These are phyloP conservation scores for Drosophila hydei DNA, from an alignment of 1,140 invertebrate species.

Conservation along the genomic window DNA sequence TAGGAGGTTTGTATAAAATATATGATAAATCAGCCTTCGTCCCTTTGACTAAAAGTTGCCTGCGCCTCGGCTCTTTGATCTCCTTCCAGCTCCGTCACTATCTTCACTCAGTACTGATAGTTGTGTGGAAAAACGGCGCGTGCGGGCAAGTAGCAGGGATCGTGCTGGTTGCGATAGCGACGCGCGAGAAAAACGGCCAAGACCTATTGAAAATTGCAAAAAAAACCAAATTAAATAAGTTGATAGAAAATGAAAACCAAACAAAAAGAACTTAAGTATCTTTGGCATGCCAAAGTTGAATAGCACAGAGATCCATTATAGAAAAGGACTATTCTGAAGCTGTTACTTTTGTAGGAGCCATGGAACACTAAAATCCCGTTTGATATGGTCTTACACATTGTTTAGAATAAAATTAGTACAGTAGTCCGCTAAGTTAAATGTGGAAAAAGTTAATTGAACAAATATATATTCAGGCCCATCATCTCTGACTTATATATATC, in stretches of 20 bases:
- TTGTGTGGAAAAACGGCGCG: conserved; percentile 88
- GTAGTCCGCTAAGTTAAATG: too few relatives aligned
- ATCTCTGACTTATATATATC: too few relatives aligned
- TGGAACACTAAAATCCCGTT: too few relatives aligned
- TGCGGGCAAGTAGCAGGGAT: conserved; percentile 88
- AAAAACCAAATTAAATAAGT: neutral
- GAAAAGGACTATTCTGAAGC: too few relatives aligned
- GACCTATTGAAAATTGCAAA: conserved; percentile 85
- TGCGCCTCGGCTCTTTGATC: conserved; percentile 26
- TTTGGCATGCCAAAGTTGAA: too few relatives aligned
- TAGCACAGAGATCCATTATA: too few relatives aligned
- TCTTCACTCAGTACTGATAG: conserved; percentile 69
- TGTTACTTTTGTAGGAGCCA: too few relatives aligned
- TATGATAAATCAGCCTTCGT: conserved; percentile 77
- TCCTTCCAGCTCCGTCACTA: conserved; percentile 17
- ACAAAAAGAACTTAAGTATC: neutral
- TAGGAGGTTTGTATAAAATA: conserved; percentile 63
- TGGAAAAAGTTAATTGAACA: too few relatives aligned
- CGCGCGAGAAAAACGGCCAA: conserved; percentile 90
- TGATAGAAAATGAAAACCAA: neutral
- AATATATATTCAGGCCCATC: too few relatives aligned
- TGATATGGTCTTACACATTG: too few relatives aligned
- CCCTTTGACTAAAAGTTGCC: conserved; percentile 73
- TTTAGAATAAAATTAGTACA: too few relatives aligned
- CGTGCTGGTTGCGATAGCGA: conserved; percentile 90